These are phyloP conservation scores for Elysia chlorotica DNA, from an alignment of 1,140 invertebrate genomes.

Conservation along the genomic window DNA sequence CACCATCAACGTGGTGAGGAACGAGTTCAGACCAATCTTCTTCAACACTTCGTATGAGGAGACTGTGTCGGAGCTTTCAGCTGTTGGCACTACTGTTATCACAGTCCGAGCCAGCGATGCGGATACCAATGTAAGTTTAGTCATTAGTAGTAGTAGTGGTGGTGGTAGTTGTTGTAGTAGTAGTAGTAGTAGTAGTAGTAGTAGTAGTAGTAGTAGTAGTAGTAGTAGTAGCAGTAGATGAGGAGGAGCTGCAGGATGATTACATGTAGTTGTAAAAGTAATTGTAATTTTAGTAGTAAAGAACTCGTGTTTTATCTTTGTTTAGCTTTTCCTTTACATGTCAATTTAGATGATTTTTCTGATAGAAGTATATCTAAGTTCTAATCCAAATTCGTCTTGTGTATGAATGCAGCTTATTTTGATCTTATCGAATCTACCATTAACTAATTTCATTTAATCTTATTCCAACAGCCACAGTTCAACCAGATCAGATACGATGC, in stretches of 20 bases:
- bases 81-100: conserved; percentile 27
- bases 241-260: too few species aligned
- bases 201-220: background rate
- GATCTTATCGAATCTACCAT: too few species aligned
- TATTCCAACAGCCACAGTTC: too few species aligned
- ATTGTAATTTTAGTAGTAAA: too few species aligned
- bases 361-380: too few species aligned
- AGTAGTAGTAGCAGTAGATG: background rate
- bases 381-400: too few species aligned
- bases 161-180: background rate
- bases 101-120: conserved; percentile 37
- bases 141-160: background rate
- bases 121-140: conserved; percentile 37
- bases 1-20: conserved; percentile 37
- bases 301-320: too few species aligned
- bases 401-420: too few species aligned
- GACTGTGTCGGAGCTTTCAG: conserved; percentile 30
- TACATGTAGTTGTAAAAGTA: too few species aligned
- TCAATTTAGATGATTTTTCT: too few species aligned
- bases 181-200: background rate
- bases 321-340: too few species aligned
- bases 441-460: too few species aligned
- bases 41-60: conserved; percentile 28
- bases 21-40: conserved; percentile 43
- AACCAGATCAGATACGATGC: conserved; percentile 37